phyloP scores from a whole-genome alignment of 2,113 vertebrate species.

The Stegastes partitus region DNA sequence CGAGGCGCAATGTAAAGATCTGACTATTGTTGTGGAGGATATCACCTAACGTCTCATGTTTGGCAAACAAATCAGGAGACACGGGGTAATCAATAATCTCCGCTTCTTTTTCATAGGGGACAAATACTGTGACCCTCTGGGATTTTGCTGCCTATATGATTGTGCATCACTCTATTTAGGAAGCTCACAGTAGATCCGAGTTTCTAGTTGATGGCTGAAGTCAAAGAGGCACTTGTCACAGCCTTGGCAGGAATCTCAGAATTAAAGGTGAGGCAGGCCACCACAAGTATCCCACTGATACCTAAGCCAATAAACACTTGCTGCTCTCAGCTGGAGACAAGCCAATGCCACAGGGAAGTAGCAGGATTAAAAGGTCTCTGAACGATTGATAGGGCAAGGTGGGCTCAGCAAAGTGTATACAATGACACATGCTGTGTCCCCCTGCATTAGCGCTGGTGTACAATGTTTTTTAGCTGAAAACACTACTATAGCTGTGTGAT shows the following conservation, averaged over 20 bases:
- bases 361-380: conserved; percentile 72
- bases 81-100: neutral
- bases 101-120: neutral
- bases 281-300: conserved; percentile 64
- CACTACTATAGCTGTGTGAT: neutral
- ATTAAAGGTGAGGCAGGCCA: conserved; percentile 59
- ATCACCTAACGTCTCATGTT: neutral
- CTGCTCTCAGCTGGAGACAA: conserved; percentile 70
- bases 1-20: neutral
- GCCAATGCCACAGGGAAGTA: conserved; percentile 64
- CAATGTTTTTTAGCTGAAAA: conserved; percentile 15
- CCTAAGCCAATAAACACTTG: conserved; percentile 73
- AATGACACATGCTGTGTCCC: conserved; percentile 49
- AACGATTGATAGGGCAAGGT: conserved; percentile 64
- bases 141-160: neutral
- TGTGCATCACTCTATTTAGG: neutral
- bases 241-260: conserved; percentile 39
- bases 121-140: neutral
- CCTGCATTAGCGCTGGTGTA: conserved; percentile 3
- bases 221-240: conserved; percentile 27
- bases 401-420: conserved; percentile 42
- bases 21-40: neutral
- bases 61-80: neutral
- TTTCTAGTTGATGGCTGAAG: conserved; percentile 26
- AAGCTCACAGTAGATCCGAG: neutral